Conservation (phyloP, 2,113 vertebrate genomes). For the Oreochromis niloticus region DNA sequence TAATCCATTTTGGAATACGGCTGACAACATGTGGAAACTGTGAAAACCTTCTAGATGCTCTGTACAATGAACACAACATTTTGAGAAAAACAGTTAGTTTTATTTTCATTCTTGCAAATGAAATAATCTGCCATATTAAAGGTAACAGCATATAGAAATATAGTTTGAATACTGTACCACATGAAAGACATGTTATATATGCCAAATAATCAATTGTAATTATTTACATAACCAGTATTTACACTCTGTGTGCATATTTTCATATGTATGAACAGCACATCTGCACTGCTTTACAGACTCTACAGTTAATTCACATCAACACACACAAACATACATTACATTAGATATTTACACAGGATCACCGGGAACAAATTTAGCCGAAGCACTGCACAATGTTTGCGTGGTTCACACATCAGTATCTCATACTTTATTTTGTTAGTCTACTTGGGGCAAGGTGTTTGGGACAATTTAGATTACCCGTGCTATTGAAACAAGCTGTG, state of each 20-base stretch:
- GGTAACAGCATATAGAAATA: constrained; percentile 65
- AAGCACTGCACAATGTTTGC: background rate
- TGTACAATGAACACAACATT: background rate
- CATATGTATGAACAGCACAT: constrained; percentile 12
- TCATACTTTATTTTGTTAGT: background rate
- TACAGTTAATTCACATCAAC: constrained; percentile 17
- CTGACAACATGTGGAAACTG: no score
- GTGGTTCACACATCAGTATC: background rate
- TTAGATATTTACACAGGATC: constrained; percentile 16
- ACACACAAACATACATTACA: constrained; percentile 9
- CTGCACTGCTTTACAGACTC: constrained; percentile 8
- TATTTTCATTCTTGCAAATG: constrained; percentile 52
- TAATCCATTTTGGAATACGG: no score
- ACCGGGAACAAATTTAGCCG: background rate
- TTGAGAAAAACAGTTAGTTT: constrained; percentile 41
- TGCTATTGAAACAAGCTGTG: background rate
- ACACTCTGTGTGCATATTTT: constrained; percentile 32
- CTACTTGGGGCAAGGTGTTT: background rate
- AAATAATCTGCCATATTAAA: constrained; percentile 32
- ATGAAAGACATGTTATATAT: constrained; percentile 48
- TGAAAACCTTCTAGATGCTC: no score
- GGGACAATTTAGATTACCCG: background rate
- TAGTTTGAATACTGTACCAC: constrained; percentile 61
- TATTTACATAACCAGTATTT: background rate
- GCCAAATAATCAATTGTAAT: background rate